Percentiles rank a stretch among this genome's conserved stretches.
phyloP scores from a whole-genome alignment of 2,113 vertebrate genomes.

The Plotosus lineatus region DNA sequence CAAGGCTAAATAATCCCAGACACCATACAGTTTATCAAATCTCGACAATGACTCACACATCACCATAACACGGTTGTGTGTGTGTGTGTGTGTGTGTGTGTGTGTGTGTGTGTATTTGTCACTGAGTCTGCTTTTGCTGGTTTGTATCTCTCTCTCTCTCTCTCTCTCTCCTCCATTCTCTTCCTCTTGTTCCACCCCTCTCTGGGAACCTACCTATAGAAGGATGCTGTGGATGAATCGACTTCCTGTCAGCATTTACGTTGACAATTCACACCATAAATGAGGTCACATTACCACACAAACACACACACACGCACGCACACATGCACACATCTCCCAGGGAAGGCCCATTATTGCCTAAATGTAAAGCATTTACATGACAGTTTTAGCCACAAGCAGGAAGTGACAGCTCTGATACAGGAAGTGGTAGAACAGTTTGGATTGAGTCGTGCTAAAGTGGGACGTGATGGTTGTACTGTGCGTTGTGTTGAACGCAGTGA shows the following conservation, averaged over 20 bases:
- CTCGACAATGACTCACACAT: constrained; percentile 2
- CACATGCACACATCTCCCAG: neutral
- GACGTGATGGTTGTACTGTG: neutral
- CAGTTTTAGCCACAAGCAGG: constrained; percentile 12
- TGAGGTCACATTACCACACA: neutral
- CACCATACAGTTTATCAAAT: constrained; percentile 26
- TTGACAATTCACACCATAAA: neutral
- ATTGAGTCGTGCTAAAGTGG: neutral
- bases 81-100: neutral
- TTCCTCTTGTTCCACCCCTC: neutral
- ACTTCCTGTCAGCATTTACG: constrained; percentile 10
- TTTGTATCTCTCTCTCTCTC: neutral
- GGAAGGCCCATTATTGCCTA: constrained; percentile 5
- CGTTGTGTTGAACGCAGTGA: neutral
- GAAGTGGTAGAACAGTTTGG: constrained; percentile 1
- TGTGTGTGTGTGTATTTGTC: constrained; percentile 23
- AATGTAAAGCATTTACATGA: neutral
- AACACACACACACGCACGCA: neutral
- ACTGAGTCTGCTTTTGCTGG: too few species aligned
- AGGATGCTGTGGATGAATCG: constrained; percentile 12
- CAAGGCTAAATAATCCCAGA: constrained; percentile 37
- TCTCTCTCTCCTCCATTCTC: neutral
- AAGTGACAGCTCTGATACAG: neutral
- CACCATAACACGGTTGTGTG: neutral
- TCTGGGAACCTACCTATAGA: neutral